Conservation (phyloP, 2,797 vertebrate species). For the Hozukius guyotensis region DNA sequence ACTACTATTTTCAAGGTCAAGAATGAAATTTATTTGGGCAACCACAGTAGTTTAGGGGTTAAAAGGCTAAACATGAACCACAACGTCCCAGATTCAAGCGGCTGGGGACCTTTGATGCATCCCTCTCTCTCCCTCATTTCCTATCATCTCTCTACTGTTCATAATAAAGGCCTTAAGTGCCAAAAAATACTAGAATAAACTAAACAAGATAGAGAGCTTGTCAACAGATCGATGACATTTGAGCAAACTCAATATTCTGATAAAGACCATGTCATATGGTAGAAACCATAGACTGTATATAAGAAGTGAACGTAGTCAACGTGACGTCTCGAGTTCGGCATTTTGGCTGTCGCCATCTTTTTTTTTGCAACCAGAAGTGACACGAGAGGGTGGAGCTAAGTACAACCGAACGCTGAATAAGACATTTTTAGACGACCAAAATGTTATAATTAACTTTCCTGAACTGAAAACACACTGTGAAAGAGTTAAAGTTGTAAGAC, state of each 20-base stretch:
- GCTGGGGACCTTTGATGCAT: background rate
- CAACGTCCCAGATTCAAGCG: background rate
- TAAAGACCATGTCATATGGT: background rate
- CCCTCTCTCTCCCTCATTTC: background rate
- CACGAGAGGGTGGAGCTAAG: background rate
- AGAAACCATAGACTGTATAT: too few species aligned
- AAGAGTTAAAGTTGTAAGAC: background rate
- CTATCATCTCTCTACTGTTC: background rate
- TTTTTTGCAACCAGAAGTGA: too few species aligned
- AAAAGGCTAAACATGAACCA: background rate
- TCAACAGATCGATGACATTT: background rate
- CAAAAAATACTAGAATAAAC: background rate
- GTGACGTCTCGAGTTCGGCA: too few species aligned
- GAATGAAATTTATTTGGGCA: background rate
- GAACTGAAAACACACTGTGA: background rate
- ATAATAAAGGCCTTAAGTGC: background rate
- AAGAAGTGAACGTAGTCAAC: too few species aligned
- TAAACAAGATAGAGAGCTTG: background rate
- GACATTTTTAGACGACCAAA: background rate
- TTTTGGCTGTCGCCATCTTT: too few species aligned
- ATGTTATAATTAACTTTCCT: background rate
- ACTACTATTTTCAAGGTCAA: background rate
- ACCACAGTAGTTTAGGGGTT: background rate
- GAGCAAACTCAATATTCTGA: background rate
- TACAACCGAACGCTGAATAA: background rate